Conservation (phyloP, 1,140 invertebrate species). For the Cecropterus lyciades region DNA sequence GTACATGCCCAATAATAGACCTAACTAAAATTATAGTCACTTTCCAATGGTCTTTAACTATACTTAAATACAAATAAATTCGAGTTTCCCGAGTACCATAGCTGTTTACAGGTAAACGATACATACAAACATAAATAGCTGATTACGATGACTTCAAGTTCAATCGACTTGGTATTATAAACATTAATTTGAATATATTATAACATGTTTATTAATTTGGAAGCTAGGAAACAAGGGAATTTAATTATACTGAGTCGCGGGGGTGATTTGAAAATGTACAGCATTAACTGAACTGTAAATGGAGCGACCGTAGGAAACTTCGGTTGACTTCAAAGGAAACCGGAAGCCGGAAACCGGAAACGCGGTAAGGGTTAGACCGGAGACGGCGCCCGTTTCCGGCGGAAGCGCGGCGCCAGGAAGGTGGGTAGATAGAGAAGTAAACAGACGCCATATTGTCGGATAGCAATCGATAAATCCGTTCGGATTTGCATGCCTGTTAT, state of each 20-base stretch:
- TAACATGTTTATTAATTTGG: neutral
- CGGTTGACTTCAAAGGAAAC: constrained; percentile 69
- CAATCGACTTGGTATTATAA: too few relatives aligned
- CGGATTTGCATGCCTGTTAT: constrained; percentile 72
- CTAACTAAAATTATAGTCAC: too few relatives aligned
- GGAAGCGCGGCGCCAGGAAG: constrained; percentile 81
- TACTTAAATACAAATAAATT: too few relatives aligned
- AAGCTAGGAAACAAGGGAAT: neutral
- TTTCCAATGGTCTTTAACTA: too few relatives aligned
- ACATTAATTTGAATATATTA: neutral
- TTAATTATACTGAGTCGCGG: neutral
- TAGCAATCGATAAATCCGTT: constrained; percentile 77
- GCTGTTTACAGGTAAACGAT: too few relatives aligned
- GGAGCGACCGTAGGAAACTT: constrained; percentile 64
- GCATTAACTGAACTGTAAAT: constrained; percentile 52
- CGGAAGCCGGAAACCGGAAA: constrained; percentile 82
- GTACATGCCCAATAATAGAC: too few relatives aligned
- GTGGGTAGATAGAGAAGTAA: constrained; percentile 69
- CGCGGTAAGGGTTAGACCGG: constrained; percentile 80
- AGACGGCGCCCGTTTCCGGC: constrained; percentile 80
- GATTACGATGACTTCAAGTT: too few relatives aligned
- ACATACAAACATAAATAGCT: too few relatives aligned
- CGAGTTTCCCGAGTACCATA: too few relatives aligned
- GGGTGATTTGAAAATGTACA: neutral
- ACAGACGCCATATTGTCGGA: constrained; percentile 77